Percentiles rank a stretch among this genome's conserved stretches.
Evolutionary conservation across 2,888 invertebrate genomes (phyloP).

Genomic region (Agriotes lineatus): DNA sequence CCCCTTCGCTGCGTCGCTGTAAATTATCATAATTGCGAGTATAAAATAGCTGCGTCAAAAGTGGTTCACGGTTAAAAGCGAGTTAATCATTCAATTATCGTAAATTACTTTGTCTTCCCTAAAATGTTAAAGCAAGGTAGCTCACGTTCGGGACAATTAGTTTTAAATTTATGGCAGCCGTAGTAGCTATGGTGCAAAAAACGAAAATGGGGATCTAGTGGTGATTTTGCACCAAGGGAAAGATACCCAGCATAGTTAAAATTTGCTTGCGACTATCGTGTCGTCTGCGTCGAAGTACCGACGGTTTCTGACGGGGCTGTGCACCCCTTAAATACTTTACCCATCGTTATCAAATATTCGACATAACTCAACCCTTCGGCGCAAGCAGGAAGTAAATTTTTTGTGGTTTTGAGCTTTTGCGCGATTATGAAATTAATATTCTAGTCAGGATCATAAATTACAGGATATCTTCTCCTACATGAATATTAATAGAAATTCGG

Average conservation of each 20-base stretch:
- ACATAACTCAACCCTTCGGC: not conserved
- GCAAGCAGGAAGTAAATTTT: not conserved
- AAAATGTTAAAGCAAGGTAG: slow-evolving; percentile 7
- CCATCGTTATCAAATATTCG: slow-evolving; percentile 7
- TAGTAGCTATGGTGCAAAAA: not conserved
- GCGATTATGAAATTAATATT: too few species aligned
- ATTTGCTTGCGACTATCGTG: too few species aligned
- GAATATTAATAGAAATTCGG: too few species aligned
- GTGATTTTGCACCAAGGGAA: not conserved
- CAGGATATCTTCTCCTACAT: too few species aligned
- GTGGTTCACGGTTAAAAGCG: slow-evolving; percentile 27
- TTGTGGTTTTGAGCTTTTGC: too few species aligned
- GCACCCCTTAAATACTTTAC: not conserved
- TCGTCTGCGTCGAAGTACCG: not conserved
- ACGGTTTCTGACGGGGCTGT: not conserved
- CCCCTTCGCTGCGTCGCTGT: slow-evolving; percentile 5
- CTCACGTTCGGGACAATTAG: slow-evolving; percentile 9
- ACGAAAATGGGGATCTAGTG: too few species aligned
- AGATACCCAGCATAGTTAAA: not conserved
- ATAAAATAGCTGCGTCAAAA: slow-evolving; percentile 23
- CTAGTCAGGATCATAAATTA: too few species aligned
- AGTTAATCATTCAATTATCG: slow-evolving; percentile 33
- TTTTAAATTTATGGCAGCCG: slow-evolving; percentile 16
- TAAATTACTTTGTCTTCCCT: slow-evolving; percentile 27
- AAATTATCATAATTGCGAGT: slow-evolving; percentile 27